Base-by-base conservation (phyloP, 2,888 invertebrate species). In the Mantis religiosa region DNA sequence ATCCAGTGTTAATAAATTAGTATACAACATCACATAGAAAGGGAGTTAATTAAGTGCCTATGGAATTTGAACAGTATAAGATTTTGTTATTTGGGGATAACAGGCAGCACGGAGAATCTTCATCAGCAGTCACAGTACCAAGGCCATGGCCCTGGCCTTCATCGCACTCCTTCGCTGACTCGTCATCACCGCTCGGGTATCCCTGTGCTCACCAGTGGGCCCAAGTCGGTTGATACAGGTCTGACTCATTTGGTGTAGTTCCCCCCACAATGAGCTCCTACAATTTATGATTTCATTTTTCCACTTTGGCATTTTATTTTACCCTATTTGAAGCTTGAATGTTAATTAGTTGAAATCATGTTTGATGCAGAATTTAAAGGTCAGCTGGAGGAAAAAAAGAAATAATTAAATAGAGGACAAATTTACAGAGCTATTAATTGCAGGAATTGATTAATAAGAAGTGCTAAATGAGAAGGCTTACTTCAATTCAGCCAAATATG, bases 41-140 rank as follows among this genome's bases (percentile, higher is more conserved):
- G 54, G 25, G 54, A 25, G 6, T 4, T 71, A 20, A 71, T 6
- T 8, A 71, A 20, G 12, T 41, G 41, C 25, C 54, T 71, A 20
- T 71, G 54, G 6, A 71, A 20, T 71, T 71, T 71, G 15, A 20
- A 71, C 54, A 71, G 25, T 71, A 25, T 71, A 71, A 71, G 54
- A 71, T 71, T 71, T 71, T 41, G 30, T 30, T 84, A 84, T 28
- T 85, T 85, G 85, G 28, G 28, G n/a, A 28, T 92, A 91, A 91
- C 93, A 94, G 95, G 94, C 93, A 95, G 95, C 93, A 95, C 95
- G 91, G 95, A 95, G 93, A 95, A 95, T 93, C 93, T 95, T 90
- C 93, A 94, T n/a, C 89, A 89, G 83, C 86, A 83, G 83, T 83
- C 89, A 9, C 93, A 93, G 92, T 92, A 90, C 93, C 93, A 91